A percentile compares a stretch with the other conserved stretches of the same genome.
phyloP scores from a whole-genome alignment of 2,797 vertebrate species.

The Myripristis jacobus region DNA sequence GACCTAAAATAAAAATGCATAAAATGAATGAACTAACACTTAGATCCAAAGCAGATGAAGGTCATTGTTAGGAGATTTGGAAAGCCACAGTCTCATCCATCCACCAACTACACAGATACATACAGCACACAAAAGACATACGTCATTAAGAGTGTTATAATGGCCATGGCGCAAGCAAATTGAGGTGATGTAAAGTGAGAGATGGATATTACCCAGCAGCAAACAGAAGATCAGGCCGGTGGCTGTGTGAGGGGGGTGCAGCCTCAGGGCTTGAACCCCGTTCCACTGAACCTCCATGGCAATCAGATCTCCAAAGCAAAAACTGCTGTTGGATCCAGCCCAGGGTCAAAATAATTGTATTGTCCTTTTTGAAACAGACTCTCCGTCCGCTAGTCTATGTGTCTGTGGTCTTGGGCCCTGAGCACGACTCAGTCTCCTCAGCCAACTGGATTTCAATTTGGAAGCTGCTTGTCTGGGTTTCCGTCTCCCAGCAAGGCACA shows the following conservation, averaged over 20 bases:
- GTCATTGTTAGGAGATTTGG: slow-evolving; percentile 17
- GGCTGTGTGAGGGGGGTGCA: slow-evolving; percentile 49
- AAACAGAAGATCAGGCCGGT: slow-evolving; percentile 70
- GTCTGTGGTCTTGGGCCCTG: background rate
- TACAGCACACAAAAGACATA: background rate
- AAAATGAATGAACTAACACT: background rate
- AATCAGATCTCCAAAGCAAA: slow-evolving; percentile 59
- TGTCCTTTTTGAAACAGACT: slow-evolving; percentile 5
- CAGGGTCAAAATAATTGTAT: background rate
- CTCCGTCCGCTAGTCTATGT: slow-evolving; percentile 13
- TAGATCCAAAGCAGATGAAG: slow-evolving; percentile 37
- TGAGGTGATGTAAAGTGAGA: slow-evolving; percentile 27
- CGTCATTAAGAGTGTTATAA: slow-evolving; percentile 1
- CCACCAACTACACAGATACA: slow-evolving; percentile 2
- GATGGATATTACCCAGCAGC: slow-evolving; percentile 76
- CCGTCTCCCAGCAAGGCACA: slow-evolving; percentile 27
- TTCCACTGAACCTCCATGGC: slow-evolving; percentile 78
- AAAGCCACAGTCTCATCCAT: slow-evolving; percentile 1
- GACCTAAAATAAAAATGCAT: background rate
- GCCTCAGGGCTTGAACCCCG: slow-evolving; percentile 55
- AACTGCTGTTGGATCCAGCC: slow-evolving; percentile 59
- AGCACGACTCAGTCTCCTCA: slow-evolving; percentile 13
- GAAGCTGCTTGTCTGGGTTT: slow-evolving; percentile 13
- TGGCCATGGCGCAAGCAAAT: slow-evolving; percentile 2
- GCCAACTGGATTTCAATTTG: slow-evolving; percentile 11